Conservation (phyloP, 1,140 invertebrate genomes). For the Stegodyphus dumicola region DNA sequence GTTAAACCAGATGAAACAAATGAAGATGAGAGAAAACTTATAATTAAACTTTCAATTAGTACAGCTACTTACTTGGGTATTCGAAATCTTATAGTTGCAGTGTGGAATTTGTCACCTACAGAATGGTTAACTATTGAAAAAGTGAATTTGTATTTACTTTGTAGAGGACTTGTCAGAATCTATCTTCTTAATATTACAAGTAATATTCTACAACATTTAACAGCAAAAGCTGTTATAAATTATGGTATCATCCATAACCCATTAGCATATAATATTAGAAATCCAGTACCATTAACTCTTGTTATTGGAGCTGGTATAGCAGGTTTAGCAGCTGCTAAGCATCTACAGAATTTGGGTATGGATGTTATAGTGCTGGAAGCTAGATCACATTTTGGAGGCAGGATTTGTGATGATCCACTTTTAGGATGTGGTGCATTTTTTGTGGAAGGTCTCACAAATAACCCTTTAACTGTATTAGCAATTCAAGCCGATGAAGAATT, state of each 20-base stretch:
- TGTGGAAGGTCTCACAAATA: conserved; percentile 70
- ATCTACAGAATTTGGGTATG: conserved; percentile 68
- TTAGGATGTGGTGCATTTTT: conserved; percentile 68
- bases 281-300: conserved; percentile 75
- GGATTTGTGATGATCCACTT: conserved; percentile 68
- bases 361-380: conserved; percentile 70
- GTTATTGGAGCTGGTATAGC: conserved; percentile 70
- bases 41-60: conserved; percentile 66
- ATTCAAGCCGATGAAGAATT: conserved; percentile 66
- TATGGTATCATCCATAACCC: conserved; percentile 68
- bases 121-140: conserved; percentile 69
- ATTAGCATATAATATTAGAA: neutral
- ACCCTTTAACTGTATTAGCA: conserved; percentile 70
- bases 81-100: conserved; percentile 69
- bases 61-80: conserved; percentile 69
- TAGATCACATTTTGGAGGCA: conserved; percentile 68
- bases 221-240: conserved; percentile 69
- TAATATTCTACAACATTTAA: conserved; percentile 68
- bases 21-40: conserved; percentile 67
- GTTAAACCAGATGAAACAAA: conserved; percentile 70
- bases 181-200: conserved; percentile 66
- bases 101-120: conserved; percentile 70
- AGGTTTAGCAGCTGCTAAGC: conserved; percentile 70
- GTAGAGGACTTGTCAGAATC: conserved; percentile 69
- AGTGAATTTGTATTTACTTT: conserved; percentile 67